These are phyloP conservation scores for Electrona antarctica DNA, from an alignment of 2,113 vertebrate genomes.

Conservation along the genomic window DNA sequence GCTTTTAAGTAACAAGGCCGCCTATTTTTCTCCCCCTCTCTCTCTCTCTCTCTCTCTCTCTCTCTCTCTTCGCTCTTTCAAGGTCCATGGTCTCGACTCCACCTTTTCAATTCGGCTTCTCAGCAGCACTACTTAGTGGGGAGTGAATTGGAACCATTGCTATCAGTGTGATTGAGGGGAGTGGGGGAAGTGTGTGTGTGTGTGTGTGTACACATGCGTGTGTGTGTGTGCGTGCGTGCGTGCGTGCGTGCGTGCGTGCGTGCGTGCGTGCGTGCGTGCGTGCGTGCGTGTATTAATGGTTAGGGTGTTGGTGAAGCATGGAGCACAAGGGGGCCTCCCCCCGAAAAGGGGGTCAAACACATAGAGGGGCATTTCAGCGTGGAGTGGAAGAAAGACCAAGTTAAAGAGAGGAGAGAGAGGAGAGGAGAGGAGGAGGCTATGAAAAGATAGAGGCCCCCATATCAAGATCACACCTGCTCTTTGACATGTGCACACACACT, in stretches of 20 bases:
- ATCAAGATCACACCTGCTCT: conserved; percentile 68
- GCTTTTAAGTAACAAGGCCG: conserved; percentile 39
- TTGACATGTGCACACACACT: conserved; percentile 20
- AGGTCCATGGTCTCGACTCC: conserved; percentile 77
- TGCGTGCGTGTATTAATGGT: conserved; percentile 60
- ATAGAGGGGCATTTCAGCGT: conserved; percentile 65
- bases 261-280: neutral
- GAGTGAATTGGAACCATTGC: conserved; percentile 83
- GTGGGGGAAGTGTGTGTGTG: conserved; percentile 37
- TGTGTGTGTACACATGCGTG: conserved; percentile 10
- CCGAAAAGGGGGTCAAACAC: conserved; percentile 67
- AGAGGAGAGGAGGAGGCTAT: conserved; percentile 49
- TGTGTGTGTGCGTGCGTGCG: conserved; percentile 41
- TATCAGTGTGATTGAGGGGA: conserved; percentile 79
- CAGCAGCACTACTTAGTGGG: conserved; percentile 79
- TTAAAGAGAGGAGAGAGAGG: conserved; percentile 64
- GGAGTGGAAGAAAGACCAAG: conserved; percentile 62
- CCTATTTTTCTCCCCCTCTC: neutral
- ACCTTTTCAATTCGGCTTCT: conserved; percentile 80
- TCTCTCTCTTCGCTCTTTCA: conserved; percentile 72
- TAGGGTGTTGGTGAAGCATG: conserved; percentile 72
- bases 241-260: conserved; percentile 31
- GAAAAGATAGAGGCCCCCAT: conserved; percentile 61
- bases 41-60: conserved; percentile 39
- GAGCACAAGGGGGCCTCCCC: conserved; percentile 61